Evolutionary conservation across 2,888 invertebrate genomes (phyloP).

Genomic region (Andrena praecox): DNA sequence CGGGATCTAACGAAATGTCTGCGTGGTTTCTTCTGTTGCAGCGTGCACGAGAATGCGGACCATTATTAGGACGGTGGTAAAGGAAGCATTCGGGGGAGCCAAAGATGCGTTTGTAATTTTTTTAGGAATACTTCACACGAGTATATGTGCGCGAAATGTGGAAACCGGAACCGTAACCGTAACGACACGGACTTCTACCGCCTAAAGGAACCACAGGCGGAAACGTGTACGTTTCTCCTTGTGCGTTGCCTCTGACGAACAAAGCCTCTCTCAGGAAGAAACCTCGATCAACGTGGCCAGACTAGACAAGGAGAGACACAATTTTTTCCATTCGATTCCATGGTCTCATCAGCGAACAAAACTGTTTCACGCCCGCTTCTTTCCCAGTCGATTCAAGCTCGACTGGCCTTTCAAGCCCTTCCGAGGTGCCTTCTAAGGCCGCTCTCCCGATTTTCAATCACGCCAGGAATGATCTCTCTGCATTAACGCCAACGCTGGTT

Average conservation of each 20-base stretch:
- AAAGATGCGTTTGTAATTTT: constrained; percentile 84
- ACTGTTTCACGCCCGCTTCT: not conserved
- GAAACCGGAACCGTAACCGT: constrained; percentile 58
- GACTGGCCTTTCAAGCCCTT: not conserved
- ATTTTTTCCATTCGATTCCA: constrained; percentile 40
- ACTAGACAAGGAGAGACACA: constrained; percentile 35
- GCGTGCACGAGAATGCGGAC: constrained; percentile 83
- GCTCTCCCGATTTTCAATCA: not conserved
- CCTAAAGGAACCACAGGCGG: not conserved
- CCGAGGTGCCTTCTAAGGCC: too few species aligned
- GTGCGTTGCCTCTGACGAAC: constrained; percentile 20
- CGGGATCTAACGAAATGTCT: not conserved
- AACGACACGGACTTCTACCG: constrained; percentile 41
- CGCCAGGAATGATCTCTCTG: not conserved
- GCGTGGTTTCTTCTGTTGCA: constrained; percentile 74
- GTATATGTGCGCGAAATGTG: constrained; percentile 61
- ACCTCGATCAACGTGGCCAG: constrained; percentile 16
- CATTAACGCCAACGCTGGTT: not conserved
- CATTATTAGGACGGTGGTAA: constrained; percentile 76
- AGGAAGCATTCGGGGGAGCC: constrained; percentile 79
- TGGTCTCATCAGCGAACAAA: constrained; percentile 9
- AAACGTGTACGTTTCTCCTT: constrained; percentile 7
- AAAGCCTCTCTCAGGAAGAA: constrained; percentile 48
- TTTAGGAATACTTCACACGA: constrained; percentile 76
- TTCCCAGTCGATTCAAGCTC: not conserved